Evolutionary conservation across 2,797 vertebrate genomes (phyloP).

Genomic region (Xyrichtys novacula): DNA sequence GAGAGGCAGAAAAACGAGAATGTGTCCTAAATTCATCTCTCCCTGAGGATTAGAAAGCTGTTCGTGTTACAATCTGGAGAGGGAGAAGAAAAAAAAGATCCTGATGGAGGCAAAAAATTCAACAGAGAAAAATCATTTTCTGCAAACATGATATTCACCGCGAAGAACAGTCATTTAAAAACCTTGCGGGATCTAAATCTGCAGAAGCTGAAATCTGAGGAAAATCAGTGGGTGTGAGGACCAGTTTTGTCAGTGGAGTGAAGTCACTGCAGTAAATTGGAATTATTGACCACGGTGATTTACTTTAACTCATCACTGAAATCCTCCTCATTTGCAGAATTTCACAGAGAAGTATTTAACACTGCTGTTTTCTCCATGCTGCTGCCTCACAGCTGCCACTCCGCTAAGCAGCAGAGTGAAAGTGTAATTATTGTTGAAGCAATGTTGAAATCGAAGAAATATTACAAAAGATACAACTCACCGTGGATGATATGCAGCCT

Average conservation of each 20-base stretch:
- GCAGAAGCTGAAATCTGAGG: slow-evolving; percentile 22
- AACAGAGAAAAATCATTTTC: slow-evolving; percentile 15
- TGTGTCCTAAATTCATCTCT: slow-evolving; percentile 68
- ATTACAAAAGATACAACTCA: slow-evolving; percentile 27
- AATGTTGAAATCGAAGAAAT: slow-evolving; percentile 42
- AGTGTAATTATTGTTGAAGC: slow-evolving; percentile 58
- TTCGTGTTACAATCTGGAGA: slow-evolving; percentile 41
- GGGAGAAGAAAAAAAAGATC: slow-evolving; percentile 20
- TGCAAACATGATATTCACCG: slow-evolving; percentile 32
- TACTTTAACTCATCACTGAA: slow-evolving; percentile 47
- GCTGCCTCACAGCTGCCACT: slow-evolving; percentile 50
- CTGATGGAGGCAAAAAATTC: slow-evolving; percentile 17
- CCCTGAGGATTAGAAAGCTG: slow-evolving; percentile 62
- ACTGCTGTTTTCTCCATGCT: slow-evolving; percentile 39
- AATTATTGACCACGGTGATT: slow-evolving; percentile 68
- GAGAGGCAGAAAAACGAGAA: slow-evolving; percentile 60
- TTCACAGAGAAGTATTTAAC: slow-evolving; percentile 58
- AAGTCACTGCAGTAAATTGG: slow-evolving; percentile 55
- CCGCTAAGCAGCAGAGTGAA: slow-evolving; percentile 51
- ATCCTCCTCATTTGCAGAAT: slow-evolving; percentile 69
- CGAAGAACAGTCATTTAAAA: slow-evolving; percentile 6
- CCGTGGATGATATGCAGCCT: slow-evolving; percentile 11
- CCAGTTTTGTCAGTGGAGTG: slow-evolving; percentile 18
- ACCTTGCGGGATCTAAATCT: slow-evolving; percentile 9
- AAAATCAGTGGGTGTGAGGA: slow-evolving; percentile 33